Conservation (phyloP, 1,140 invertebrate species). For the Bombus affinis region DNA sequence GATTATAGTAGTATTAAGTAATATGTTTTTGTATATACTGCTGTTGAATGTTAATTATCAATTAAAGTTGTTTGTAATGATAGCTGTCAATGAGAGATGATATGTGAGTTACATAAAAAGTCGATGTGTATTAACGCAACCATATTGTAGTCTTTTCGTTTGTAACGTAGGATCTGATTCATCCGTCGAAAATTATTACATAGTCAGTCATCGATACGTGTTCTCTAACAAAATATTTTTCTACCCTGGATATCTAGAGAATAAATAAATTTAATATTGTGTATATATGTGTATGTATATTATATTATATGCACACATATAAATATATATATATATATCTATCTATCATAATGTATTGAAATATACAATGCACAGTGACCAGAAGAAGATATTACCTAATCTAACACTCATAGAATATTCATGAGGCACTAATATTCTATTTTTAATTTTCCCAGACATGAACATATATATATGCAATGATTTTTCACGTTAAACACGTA, state of each 20-base stretch:
- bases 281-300: neutral
- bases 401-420: neutral
- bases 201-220: conserved; percentile 2
- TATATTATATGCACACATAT: neutral
- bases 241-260: conserved; percentile 36
- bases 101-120: neutral
- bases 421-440: neutral
- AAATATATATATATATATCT: too few species aligned
- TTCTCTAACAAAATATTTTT: conserved; percentile 40
- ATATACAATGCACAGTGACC: neutral
- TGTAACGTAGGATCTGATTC: neutral
- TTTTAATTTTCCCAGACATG: neutral
- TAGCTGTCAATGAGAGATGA: conserved; percentile 1
- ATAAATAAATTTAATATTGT: conserved; percentile 44
- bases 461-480: neutral
- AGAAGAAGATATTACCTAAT: neutral
- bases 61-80: conserved; percentile 28
- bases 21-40: conserved; percentile 40
- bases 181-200: neutral
- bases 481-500: conserved; percentile 21
- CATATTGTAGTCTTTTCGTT: neutral
- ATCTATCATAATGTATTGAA: neutral
- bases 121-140: neutral
- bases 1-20: conserved; percentile 25
- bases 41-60: conserved; percentile 36